Evolutionary conservation across 2,113 vertebrate genomes (phyloP).

Genomic region (Dromiciops gliroides): DNA sequence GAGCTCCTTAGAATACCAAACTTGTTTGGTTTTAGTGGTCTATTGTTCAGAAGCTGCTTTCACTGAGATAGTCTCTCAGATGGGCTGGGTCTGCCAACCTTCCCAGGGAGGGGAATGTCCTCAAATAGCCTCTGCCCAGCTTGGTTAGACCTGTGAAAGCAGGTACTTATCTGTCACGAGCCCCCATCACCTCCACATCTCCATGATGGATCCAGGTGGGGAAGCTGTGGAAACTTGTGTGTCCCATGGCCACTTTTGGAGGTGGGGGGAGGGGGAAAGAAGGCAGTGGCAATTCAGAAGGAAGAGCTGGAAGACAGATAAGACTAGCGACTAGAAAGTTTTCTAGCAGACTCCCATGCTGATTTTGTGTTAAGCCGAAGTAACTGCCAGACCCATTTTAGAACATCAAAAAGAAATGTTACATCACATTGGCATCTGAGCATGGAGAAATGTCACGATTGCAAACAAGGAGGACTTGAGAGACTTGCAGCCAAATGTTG

Average conservation of each 20-base stretch:
- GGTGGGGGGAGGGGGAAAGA: background rate
- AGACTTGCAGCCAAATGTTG: constrained; percentile 77
- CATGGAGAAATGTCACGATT: constrained; percentile 79
- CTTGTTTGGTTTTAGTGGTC: background rate
- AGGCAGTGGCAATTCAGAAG: background rate
- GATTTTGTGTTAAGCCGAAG: constrained; percentile 74
- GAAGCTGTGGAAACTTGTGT: background rate
- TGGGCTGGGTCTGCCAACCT: background rate
- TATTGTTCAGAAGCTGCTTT: background rate
- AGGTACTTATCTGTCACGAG: background rate
- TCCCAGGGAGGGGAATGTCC: background rate
- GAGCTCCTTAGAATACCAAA: background rate
- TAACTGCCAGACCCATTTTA: constrained; percentile 75
- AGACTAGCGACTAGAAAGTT: constrained; percentile 64
- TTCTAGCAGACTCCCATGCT: constrained; percentile 59
- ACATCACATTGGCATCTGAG: constrained; percentile 78
- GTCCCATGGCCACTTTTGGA: background rate
- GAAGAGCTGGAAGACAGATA: background rate
- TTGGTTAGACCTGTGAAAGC: background rate
- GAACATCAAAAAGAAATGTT: constrained; percentile 79
- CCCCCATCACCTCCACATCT: background rate
- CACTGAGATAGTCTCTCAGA: background rate
- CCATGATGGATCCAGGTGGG: background rate
- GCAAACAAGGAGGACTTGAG: constrained; percentile 75
- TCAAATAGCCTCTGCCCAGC: background rate